Evolutionary conservation across 2,113 vertebrate species (phyloP).

Genomic region (Panthera leo): DNA sequence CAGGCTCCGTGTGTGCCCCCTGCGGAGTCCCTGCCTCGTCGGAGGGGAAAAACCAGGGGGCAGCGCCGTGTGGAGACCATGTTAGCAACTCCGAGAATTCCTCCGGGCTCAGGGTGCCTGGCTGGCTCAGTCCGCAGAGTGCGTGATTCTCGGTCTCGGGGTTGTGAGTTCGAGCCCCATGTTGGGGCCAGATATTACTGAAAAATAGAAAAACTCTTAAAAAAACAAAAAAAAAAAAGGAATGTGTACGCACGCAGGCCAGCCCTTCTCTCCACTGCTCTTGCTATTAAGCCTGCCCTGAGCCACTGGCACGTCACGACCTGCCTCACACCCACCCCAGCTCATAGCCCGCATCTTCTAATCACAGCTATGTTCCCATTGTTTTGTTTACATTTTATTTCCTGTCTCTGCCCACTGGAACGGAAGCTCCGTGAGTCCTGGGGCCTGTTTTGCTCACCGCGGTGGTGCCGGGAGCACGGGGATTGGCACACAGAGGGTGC

Average conservation of each 20-base stretch:
- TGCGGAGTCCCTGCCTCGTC: background rate
- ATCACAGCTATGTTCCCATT: background rate
- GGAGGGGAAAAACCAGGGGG: background rate
- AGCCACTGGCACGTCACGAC: background rate
- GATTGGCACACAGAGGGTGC: background rate
- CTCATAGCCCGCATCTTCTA: background rate
- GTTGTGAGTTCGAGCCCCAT: background rate
- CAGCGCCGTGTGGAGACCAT: background rate
- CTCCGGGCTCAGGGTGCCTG: background rate
- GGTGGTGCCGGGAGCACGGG: background rate
- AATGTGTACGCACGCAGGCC: background rate
- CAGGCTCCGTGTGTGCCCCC: background rate
- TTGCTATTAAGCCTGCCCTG: background rate
- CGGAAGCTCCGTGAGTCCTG: background rate
- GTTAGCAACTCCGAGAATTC: background rate
- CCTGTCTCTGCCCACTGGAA: background rate
- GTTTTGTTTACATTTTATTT: background rate
- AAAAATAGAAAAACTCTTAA: background rate
- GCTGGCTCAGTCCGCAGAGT: background rate
- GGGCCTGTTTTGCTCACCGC: background rate
- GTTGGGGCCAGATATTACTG: background rate
- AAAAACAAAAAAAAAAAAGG: background rate
- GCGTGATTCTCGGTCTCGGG: background rate
- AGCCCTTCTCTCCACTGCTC: background rate
- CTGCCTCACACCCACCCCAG: background rate